Evolutionary conservation across 2,113 vertebrate genomes (phyloP).

Genomic region (Bujurquina vittata): DNA sequence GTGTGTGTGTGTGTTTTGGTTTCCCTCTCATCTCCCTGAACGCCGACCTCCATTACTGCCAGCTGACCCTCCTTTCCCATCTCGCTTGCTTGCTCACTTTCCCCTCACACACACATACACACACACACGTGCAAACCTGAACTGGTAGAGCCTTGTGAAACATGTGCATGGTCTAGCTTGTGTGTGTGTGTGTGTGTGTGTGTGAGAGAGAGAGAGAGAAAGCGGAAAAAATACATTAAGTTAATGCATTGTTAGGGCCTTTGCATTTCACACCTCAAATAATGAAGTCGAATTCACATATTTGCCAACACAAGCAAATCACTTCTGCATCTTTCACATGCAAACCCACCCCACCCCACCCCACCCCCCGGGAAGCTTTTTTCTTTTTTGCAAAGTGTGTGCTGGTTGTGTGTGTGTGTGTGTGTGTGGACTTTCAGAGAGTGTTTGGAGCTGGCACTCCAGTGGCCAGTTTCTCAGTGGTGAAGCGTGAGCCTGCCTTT

Average conservation of each 20-base stretch:
- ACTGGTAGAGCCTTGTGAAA: conserved; percentile 14
- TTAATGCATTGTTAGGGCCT: conserved; percentile 12
- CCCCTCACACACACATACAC: conserved; percentile 5
- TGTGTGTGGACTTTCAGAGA: conserved; percentile 22
- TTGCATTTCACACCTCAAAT: conserved; percentile 32
- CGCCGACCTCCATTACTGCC: conserved; percentile 74
- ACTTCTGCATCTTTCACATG: neutral
- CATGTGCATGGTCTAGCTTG: neutral
- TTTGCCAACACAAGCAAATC: conserved; percentile 48
- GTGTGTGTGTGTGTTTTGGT: conserved; percentile 12
- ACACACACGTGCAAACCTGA: conserved; percentile 7
- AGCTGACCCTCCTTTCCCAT: conserved; percentile 62
- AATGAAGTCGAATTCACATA: conserved; percentile 34
- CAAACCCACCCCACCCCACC: neutral
- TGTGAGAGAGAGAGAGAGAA: no score
- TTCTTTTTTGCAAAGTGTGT: conserved; percentile 23
- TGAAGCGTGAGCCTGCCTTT: conserved; percentile 79
- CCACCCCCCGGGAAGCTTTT: conserved; percentile 22
- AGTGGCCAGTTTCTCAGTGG: conserved; percentile 72
- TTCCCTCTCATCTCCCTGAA: conserved; percentile 67
- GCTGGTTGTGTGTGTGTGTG: conserved; percentile 1
- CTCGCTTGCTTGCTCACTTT: conserved; percentile 45
- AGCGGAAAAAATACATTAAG: conserved; percentile 21
- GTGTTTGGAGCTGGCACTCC: conserved; percentile 66
- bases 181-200: neutral